Conservation (phyloP, 2,797 vertebrate genomes). For the Halcyon badia region DNA sequence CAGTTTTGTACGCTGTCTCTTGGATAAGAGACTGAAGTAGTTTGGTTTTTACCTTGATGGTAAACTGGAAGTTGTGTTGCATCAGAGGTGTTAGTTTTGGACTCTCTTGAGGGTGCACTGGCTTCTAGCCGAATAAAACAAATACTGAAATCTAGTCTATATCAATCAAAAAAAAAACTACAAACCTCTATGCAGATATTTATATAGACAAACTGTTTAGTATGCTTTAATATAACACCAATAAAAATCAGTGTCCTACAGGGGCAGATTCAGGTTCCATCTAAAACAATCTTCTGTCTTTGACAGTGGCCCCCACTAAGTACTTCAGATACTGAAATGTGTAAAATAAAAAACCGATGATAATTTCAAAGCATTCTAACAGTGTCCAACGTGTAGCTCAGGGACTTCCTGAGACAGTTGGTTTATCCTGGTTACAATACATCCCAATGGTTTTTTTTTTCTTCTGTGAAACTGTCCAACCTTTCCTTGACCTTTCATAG, state of each 20-base stretch:
- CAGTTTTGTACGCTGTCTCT: neutral
- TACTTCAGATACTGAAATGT: neutral
- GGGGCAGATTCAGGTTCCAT: neutral
- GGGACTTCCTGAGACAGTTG: neutral
- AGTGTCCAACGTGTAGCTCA: neutral
- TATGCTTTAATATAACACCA: neutral
- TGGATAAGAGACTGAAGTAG: neutral
- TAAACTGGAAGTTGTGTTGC: neutral
- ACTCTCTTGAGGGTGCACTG: neutral
- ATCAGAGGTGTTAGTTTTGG: neutral
- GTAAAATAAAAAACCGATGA: too few relatives aligned
- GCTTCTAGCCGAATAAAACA: neutral
- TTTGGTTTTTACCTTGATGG: neutral
- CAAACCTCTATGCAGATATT: neutral
- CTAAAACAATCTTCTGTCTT: neutral
- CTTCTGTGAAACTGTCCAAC: neutral
- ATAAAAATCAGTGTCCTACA: neutral
- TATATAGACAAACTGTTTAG: neutral
- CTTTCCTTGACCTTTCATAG: neutral
- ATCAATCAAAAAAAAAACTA: neutral
- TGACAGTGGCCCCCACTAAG: too few relatives aligned
- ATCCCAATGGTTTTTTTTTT: too few relatives aligned
- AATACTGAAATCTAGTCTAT: neutral
- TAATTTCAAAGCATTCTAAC: neutral
- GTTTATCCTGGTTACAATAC: neutral